phyloP scores from a whole-genome alignment of 64 coral and sea anemone species.

The Trachythela sp. region DNA sequence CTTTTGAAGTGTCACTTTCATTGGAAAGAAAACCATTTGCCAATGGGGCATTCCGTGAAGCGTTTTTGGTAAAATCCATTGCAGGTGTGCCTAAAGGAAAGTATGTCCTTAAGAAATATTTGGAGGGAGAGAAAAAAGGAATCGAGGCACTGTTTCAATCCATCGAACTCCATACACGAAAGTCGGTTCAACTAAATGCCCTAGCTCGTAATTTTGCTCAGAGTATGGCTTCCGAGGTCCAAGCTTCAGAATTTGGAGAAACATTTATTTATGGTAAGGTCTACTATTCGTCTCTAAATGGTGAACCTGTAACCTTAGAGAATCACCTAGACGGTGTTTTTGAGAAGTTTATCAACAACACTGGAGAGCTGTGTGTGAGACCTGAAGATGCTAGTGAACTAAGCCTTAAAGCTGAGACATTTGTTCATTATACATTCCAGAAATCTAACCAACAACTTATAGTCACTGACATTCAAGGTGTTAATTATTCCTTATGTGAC shows the following conservation, averaged over 20 bases:
- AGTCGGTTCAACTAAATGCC: conserved; percentile 10
- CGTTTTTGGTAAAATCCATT: conserved; percentile 11
- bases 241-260: not conserved
- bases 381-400: not conserved
- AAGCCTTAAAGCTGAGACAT: conserved; percentile 7
- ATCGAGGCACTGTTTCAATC: conserved; percentile 36
- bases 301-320: conserved; percentile 28
- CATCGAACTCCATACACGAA: conserved; percentile 39
- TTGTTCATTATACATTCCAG: not conserved
- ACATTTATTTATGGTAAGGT: conserved; percentile 49
- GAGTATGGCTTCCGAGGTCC: not conserved
- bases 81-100: conserved; percentile 40
- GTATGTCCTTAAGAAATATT: conserved; percentile 37
- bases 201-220: conserved; percentile 36
- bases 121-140: conserved; percentile 4
- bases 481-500: conserved; percentile 6
- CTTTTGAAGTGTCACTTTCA: conserved; percentile 20
- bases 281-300: conserved; percentile 32
- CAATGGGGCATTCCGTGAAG: conserved; percentile 30
- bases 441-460: conserved; percentile 16
- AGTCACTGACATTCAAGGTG: conserved; percentile 21
- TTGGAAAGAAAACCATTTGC: conserved; percentile 20
- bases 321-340: conserved; percentile 41
- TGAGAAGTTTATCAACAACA: conserved; percentile 32
- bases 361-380: no score